Conservation (phyloP, 2,888 invertebrate species). For the Ennomos quercinarius region DNA sequence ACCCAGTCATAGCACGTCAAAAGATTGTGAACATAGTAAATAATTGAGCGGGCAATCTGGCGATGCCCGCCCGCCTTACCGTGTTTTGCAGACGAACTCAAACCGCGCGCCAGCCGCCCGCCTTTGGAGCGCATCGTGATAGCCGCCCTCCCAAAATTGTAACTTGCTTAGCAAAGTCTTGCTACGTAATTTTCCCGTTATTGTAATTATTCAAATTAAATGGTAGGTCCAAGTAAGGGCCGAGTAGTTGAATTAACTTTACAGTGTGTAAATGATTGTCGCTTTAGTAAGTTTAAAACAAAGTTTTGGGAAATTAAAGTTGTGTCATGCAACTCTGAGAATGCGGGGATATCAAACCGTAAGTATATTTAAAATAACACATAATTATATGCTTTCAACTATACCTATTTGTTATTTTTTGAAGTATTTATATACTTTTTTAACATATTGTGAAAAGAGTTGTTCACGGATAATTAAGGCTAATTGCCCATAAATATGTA, state of each 20-base stretch:
- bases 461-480: no score
- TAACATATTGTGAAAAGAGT: no score
- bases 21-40: constrained; percentile 28
- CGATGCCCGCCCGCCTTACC: constrained; percentile 30
- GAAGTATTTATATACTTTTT: no score
- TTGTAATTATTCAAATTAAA: constrained; percentile 9
- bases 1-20: constrained; percentile 17
- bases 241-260: background rate
- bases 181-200: background rate
- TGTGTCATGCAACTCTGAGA: background rate
- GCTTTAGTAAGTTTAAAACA: background rate
- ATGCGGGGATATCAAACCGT: background rate
- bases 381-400: no score
- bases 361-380: no score
- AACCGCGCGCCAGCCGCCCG: constrained; percentile 48
- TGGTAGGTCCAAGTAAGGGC: background rate
- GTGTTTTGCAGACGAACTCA: constrained; percentile 39
- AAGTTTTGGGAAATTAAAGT: background rate
- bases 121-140: constrained; percentile 32
- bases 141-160: constrained; percentile 3
- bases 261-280: constrained; percentile 1
- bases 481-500: no score
- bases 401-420: no score
- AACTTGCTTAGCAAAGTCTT: background rate
- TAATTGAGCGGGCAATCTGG: constrained; percentile 37